Base-by-base conservation (phyloP, 2,113 vertebrate species). In the Lampris megalopsis region DNA sequence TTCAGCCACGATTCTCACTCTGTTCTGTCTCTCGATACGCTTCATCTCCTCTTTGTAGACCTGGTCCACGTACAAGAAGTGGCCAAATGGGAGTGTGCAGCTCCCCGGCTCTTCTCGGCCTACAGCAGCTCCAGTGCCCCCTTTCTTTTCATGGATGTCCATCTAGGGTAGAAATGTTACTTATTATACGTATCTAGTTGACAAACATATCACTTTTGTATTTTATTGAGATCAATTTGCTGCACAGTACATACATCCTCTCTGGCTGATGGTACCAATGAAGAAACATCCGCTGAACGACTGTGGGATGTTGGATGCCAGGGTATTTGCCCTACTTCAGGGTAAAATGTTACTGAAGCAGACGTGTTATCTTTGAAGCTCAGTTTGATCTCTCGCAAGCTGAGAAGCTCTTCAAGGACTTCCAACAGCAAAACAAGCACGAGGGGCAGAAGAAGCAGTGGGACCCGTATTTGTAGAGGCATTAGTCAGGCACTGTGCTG, bases 51-150 rank as follows among this genome's bases (percentile, higher is more conserved):
- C 40, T 52, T 38, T 6, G 13, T 83, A 86, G 68, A 71, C 57
- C 11, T 84, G 57, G 61, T 1, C 54, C 50, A 93, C 2, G 10
- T 90, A 93, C 75, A 75, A 86, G 68, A 53, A 91, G 5, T 0
- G 37, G 45, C 0, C 0, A n/a, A 90, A 5, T 5, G 92, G 0
- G 2, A 68, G 6, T 5, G 4, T 5, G 5, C 1, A 11, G n/a
- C 37, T 52, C 3, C 9, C 11, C 1, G 8, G 1, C 3, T 40
- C 6, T 2, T 66, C 63, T 69, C 0, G 64, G 35, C 4, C 64
- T 13, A 68, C 0, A 6, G 73, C 36, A 63, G 0, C 58, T 48
- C 10, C 6, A 41, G 47, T 6, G 5, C 6, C 62, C 59, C 52
- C 52, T 24, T 60, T 2, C 7, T 1, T 6, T 2, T 0, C 0